Percentiles rank a stretch among this genome's conserved stretches.
Evolutionary conservation across 2,888 invertebrate species (phyloP).

Genomic region (Lepeophtheirus nordmannii): DNA sequence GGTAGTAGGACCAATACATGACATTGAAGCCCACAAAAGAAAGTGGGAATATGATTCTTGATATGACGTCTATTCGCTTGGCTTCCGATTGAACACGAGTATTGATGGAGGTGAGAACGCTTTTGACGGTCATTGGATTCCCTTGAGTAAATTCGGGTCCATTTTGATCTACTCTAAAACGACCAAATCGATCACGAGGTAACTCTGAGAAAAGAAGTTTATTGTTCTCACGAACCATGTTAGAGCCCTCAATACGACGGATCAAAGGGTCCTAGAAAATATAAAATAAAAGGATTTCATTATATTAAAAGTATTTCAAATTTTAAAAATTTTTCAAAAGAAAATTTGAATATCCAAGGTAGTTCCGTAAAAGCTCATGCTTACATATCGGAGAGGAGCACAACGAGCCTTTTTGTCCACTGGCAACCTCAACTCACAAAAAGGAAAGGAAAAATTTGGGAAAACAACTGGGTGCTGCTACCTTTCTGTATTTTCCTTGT

Average conservation of each 20-base stretch:
- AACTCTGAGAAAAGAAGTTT: conserved; percentile 10
- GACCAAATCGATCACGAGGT: conserved; percentile 19
- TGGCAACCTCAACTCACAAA: too few relatives aligned
- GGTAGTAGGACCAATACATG: conserved; percentile 25
- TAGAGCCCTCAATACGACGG: conserved; percentile 14
- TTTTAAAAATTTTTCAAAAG: too few relatives aligned
- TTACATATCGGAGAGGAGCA: too few relatives aligned
- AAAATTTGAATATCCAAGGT: too few relatives aligned
- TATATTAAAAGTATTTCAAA: too few relatives aligned
- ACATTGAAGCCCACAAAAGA: conserved; percentile 24
- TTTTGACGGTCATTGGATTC: background rate
- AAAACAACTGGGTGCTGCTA: too few relatives aligned
- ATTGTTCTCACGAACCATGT: conserved; percentile 3
- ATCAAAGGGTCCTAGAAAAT: conserved; percentile 18
- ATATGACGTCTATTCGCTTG: conserved; percentile 27
- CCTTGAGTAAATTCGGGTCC: background rate
- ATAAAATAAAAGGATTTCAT: background rate
- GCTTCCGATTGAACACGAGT: conserved; percentile 15
- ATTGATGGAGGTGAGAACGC: background rate
- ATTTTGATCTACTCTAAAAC: conserved; percentile 2
- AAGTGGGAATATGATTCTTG: conserved; percentile 25
- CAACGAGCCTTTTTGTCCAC: too few relatives aligned
- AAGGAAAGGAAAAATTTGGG: too few relatives aligned
- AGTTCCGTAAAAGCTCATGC: too few relatives aligned
- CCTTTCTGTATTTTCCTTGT: too few relatives aligned